A percentile compares a stretch with the other conserved stretches of the same genome.
Conservation (phyloP, 2,113 vertebrate genomes). For the Neoarius graeffei region DNA sequence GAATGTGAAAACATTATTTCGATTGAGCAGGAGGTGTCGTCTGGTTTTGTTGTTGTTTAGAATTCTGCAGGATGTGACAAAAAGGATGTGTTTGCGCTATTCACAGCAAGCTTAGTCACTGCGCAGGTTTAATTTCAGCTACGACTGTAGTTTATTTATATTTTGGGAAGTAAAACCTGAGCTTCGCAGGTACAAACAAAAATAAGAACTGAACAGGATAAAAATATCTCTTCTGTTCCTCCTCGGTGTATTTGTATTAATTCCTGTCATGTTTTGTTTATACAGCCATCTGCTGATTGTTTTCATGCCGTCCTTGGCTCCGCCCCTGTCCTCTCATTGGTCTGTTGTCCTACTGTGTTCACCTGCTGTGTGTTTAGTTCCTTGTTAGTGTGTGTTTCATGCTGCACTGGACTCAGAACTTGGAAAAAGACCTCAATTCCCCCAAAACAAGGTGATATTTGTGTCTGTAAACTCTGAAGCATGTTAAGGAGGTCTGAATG, state of each 20-base stretch:
- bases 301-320: not conserved
- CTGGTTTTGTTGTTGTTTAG: not conserved
- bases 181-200: not conserved
- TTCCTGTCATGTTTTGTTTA: not conserved
- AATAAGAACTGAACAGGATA: not conserved
- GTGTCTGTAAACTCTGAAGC: not conserved
- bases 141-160: not conserved
- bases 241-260: not conserved
- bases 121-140: not conserved
- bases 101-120: not conserved
- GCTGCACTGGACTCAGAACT: not conserved
- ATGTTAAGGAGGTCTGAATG: not conserved
- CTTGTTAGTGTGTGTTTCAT: not conserved
- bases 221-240: not conserved
- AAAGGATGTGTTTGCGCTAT: not conserved
- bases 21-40: not conserved
- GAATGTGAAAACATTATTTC: not conserved
- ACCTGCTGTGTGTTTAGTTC: not conserved
- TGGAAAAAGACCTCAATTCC: too few species aligned
- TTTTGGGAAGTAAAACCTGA: not conserved
- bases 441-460: not conserved
- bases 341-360: not conserved
- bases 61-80: not conserved
- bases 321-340: not conserved
- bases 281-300: not conserved